Evolutionary conservation across 2,888 invertebrate species (phyloP), one percentile per base, ranked within the genome.

Genomic region (Pantelozetes paolii): DNA sequence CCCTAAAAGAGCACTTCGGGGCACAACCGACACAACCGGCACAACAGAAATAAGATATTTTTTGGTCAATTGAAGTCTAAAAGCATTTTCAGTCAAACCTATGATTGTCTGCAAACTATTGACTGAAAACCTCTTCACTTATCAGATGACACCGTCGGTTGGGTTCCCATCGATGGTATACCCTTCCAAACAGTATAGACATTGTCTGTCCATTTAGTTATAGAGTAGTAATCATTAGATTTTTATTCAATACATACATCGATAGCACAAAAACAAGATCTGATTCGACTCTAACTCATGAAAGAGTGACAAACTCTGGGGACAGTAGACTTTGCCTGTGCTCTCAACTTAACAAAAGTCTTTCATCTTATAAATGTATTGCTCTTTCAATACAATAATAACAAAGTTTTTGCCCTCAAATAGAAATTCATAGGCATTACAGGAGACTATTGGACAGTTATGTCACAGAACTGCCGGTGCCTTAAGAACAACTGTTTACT

Each of bases 61-160:
- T n/a, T 32, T 32, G 62, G 62, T 62, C 62, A 62, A 62, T 62
- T 62, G 62, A 28, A 13, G 26, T n/a, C 62, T 62, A 62, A 62
- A 62, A 62, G 62, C 62, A 62, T 62, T 36, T 9, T 30, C 6
- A 32, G 62, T 32, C 20, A 32, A 62, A 18, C n/a, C 62, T 28
- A 26, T 62, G 62, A 62, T 62, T 62, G n/a, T 28, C 5, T 54
- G 26, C 11, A 62, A 11, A 20, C 3, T 8, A 20, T 32, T n/a
- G 30, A 62, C 9, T 62, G 6, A 62, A n/a, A 32, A 30, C 5
- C 28, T 30, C 36, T 23, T 54, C 54, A 28, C 30, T 30, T 62
- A 62, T 62, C 62, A 62, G 32, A 30, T 62, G 62, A 62, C 32
- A 62, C 62, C 36, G 20, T 2, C n/a, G 62, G 32, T 62, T 30